Evolutionary conservation across 2,797 vertebrate genomes (phyloP), one percentile per base, ranked within the genome.

Genomic region (Cygnus olor): DNA sequence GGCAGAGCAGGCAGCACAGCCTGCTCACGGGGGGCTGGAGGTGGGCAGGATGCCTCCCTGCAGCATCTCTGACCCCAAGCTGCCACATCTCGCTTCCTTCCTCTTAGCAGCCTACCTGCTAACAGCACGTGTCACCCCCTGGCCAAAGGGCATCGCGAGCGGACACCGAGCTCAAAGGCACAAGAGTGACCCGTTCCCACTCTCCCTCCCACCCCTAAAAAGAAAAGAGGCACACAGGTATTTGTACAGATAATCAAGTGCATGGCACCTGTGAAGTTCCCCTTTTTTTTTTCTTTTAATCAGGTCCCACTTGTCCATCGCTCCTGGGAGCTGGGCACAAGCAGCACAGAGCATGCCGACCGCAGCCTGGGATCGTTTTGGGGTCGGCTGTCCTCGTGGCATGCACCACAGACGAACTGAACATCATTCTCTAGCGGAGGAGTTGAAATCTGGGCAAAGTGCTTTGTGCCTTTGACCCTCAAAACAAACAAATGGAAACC

Each of bases 381-480:
- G 79, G 58, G 83, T 47, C 0, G 0, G 76, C 6, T 1, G 3
- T 40, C 58, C 57, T 61, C 1, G 10, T 9, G 45, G 40, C 34
- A 56, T 27, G 69, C 24, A 71, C 32, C 84, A 17, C 1, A 0
- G 60, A n/a, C 24, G 63, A 91, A 68, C 44, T 66, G 80, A 93
- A 68, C 47, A 81, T 45, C 3, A 0, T 36, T 68, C 76, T 68
- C 49, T 20, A 90, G 88, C 32, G 2, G 69, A 89, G 86, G 90
- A 88, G 80, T 42, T 88, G 34, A 71, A 85, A 90, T 83, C n/a
- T 70, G 85, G 85, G 84, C 83, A 89, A 90, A 91, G 54, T 18
- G 86, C 94, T 88, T 92, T 91, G 85, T 88, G 81, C 70, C 85
- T 93, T 96, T 95, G 90, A 95, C 80, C 83, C 91, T 88, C 90